Percentiles rank a stretch among this genome's conserved stretches.
Evolutionary conservation across 2,888 invertebrate species (phyloP).

Genomic region (Mesodorylaimus sp.): DNA sequence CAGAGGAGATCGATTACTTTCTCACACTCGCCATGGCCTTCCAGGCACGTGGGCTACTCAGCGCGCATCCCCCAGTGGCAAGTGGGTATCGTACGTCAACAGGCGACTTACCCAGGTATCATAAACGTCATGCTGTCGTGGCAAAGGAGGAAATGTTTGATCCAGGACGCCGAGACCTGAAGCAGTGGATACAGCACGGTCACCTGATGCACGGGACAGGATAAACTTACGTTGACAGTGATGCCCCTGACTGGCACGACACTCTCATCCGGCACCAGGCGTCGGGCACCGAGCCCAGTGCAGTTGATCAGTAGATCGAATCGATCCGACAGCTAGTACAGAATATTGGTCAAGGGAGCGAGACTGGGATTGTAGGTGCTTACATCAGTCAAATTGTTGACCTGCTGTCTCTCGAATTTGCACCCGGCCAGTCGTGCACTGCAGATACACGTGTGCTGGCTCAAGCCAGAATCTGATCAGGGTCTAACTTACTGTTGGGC

Average conservation of each 20-base stretch:
- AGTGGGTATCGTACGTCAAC: no score
- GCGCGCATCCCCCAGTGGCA: no score
- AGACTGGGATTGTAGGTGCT: not conserved
- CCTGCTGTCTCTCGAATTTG: slow-evolving; percentile 39
- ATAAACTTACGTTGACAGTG: no score
- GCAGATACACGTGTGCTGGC: no score
- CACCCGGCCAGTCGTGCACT: slow-evolving; percentile 43
- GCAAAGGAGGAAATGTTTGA: slow-evolving; percentile 61
- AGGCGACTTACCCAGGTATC: slow-evolving; percentile 17
- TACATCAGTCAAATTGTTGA: slow-evolving; percentile 46
- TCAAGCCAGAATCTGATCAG: not conserved
- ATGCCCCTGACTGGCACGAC: slow-evolving; percentile 32
- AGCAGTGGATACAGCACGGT: slow-evolving; percentile 1
- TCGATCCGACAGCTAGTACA: slow-evolving; percentile 13
- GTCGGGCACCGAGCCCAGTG: slow-evolving; percentile 31
- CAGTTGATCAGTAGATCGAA: slow-evolving; percentile 37
- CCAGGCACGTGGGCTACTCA: no score
- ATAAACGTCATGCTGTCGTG: slow-evolving; percentile 68
- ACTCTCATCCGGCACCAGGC: slow-evolving; percentile 31
- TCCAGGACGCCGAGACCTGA: slow-evolving; percentile 62
- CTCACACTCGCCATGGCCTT: no score
- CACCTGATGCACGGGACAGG: no score
- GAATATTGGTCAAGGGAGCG: not conserved
- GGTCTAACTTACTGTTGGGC: slow-evolving; percentile 38
- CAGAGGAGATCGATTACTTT: no score